A percentile compares a stretch with the other conserved stretches of the same genome.
Evolutionary conservation across 2,797 vertebrate genomes (phyloP).

Genomic region (Pantherophis vulpinus): DNA sequence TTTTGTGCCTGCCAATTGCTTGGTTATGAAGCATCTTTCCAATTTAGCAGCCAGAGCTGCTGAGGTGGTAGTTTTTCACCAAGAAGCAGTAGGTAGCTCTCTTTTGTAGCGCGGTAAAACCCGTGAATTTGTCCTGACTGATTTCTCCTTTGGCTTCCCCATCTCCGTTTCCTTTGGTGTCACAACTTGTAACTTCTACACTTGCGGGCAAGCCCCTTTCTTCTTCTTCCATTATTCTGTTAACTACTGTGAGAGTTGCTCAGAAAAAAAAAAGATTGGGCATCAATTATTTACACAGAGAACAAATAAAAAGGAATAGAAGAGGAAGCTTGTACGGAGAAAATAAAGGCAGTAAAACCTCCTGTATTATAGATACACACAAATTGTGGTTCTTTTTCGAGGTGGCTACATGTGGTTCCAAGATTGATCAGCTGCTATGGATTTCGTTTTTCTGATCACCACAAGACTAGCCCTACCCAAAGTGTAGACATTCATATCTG

Average conservation of each 20-base stretch:
- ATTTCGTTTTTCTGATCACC: not conserved
- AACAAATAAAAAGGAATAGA: not conserved
- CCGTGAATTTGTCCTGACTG: not conserved
- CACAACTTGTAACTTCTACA: not conserved
- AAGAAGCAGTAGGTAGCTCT: not conserved
- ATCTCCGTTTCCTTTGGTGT: not conserved
- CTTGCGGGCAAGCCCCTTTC: not conserved
- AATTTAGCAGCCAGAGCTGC: constrained; percentile 32
- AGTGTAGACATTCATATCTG: not conserved
- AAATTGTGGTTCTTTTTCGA: not conserved
- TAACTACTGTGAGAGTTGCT: not conserved
- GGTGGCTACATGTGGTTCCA: not conserved
- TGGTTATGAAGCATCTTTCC: not conserved
- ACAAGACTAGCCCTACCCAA: not conserved
- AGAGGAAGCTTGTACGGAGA: not conserved
- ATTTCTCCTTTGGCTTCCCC: not conserved
- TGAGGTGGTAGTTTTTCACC: not conserved
- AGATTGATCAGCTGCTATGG: not conserved
- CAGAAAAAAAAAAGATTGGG: not conserved
- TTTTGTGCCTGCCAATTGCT: constrained; percentile 5
- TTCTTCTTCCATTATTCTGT: not conserved
- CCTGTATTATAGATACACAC: not conserved
- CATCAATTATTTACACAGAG: not conserved
- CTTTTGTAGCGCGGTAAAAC: not conserved
- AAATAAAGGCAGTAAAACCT: not conserved